Evolutionary conservation across 2,113 vertebrate genomes (phyloP), one percentile per base, ranked within the genome.

Genomic region (Epinephelus lanceolatus): DNA sequence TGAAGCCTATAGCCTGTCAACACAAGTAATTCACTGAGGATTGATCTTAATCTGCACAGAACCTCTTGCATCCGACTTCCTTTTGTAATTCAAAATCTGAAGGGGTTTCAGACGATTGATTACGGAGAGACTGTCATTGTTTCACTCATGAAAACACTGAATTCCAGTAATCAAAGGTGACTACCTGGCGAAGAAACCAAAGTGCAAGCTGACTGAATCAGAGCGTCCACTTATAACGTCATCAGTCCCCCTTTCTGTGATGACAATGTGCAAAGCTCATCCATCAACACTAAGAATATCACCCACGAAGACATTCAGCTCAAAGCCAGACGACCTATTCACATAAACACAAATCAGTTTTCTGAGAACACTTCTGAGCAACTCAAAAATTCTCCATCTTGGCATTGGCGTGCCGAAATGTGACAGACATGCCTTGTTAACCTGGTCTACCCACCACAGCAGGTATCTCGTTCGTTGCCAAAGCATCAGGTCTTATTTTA

Each of bases 1-100:
- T 70, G 49, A 57, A 69, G 59, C 62, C 57, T 76, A 37, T 65
- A 82, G 78, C 18, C 53, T 18, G 42, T 53, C 56, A 67, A 25
- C 40, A 68, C 14, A 40, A 72, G 59, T 21, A 23, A 52, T 30
- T 65, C 27, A 74, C 65, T 52, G 1, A 76, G 30, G 62, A 56
- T 21, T 79, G 2, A 55, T 66, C 68, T 53, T 59, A 3, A 72
- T 17, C 21, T 63, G 33, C 21, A 76, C 30, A 78, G 63, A 53
- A 78, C 1, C 21, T 56, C 23, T 37, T 12, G 51, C n/a, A 27
- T 30, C 8, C 19, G 4, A 37, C 1, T 17, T 40, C 7, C 21
- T 19, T 4, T 21, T 14, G 7, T 4, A 1, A 65, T 56, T 51
- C 17, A 68, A 40, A 80, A 53, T 8, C n/a, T 33, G 27, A 2